Base-by-base conservation (phyloP, 2,113 vertebrate species). In the Chiloscyllium plagiosum region DNA sequence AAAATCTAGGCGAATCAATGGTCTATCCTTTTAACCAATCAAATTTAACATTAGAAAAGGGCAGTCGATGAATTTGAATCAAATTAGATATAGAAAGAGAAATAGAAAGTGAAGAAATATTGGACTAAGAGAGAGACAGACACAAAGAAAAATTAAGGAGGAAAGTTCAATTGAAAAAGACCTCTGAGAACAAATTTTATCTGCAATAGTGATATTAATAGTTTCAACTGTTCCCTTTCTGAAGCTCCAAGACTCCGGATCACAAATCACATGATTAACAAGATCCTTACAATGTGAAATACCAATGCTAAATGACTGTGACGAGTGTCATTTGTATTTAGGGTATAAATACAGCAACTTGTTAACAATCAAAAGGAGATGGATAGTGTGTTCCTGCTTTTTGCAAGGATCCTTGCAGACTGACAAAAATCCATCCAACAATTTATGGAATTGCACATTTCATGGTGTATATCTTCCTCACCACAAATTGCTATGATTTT, bases 261-360 rank as follows among this genome's bases (percentile, higher is more conserved):
- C 29, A 76, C 37, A 83, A 80, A 80, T 83, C n/a, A 83, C n/a
- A 83, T 83, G n/a, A 83, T 83, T 83, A 83, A 83, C 78, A 83
- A 37, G n/a, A 37, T 33, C 76, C 78, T 83, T 83, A 20, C 15
- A 37, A 83, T 17, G 37, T 42, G 78, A 83, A 83, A 20, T 83
- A 83, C n/a, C 13, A 42, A n/a, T 37, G n/a, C 78, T 83, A 83
- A 83, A 12, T 83, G 78, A 37, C n/a, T 83, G n/a, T 83, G 78
- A n/a, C 42, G n/a, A 37, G 12, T 37, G n/a, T 83, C n/a, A 42
- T 42, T 83, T 37, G n/a, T 83, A 83, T 83, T 83, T 83, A 42
- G 17, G n/a, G n/a, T 37, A 37, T 15, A 83, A 78, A 83, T 37
- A 37, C 78, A 83, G 78, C 37, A 83, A 83, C 19, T 83, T 83